phyloP scores from a whole-genome alignment of 2,888 invertebrate genomes.

The Apamea monoglypha region DNA sequence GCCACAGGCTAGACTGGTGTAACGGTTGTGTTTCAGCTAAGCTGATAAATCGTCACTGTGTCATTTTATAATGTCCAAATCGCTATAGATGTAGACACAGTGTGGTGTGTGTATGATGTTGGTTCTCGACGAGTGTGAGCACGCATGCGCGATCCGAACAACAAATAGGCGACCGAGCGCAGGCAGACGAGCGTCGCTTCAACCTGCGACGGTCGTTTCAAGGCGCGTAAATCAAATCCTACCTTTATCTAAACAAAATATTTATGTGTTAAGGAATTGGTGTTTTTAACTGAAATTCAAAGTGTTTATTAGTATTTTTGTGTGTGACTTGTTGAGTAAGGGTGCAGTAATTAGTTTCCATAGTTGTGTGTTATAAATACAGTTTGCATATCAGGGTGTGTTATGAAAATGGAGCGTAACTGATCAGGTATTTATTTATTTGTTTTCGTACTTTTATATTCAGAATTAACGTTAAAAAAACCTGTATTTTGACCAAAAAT shows the following conservation, averaged over 20 bases:
- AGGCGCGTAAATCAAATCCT: slow-evolving; percentile 31
- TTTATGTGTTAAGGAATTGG: slow-evolving; percentile 52
- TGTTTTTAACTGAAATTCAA: slow-evolving; percentile 33
- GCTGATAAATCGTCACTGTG: slow-evolving; percentile 49
- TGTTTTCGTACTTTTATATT: slow-evolving; percentile 17
- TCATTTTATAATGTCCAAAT: slow-evolving; percentile 52
- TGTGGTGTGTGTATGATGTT: slow-evolving; percentile 43
- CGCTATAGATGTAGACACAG: slow-evolving; percentile 50
- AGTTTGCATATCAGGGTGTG: slow-evolving; percentile 58
- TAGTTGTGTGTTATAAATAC: slow-evolving; percentile 53
- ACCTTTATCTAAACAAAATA: slow-evolving; percentile 56
- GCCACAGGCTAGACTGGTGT: not conserved
- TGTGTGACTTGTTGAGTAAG: slow-evolving; percentile 50
- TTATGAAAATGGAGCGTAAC: slow-evolving; percentile 40
- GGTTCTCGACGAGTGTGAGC: slow-evolving; percentile 36
- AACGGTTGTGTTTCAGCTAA: slow-evolving; percentile 53
- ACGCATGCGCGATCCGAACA: slow-evolving; percentile 62
- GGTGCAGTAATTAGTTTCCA: slow-evolving; percentile 47
- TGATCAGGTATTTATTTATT: slow-evolving; percentile 60
- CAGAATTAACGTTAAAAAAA: not conserved
- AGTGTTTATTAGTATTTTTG: slow-evolving; percentile 29
- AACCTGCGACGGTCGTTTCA: slow-evolving; percentile 43
- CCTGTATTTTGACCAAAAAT: not conserved
- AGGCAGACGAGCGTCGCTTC: slow-evolving; percentile 62
- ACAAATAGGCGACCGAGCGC: slow-evolving; percentile 46